phyloP scores from a whole-genome alignment of 2,113 vertebrate species.

The Pluvialis apricaria region DNA sequence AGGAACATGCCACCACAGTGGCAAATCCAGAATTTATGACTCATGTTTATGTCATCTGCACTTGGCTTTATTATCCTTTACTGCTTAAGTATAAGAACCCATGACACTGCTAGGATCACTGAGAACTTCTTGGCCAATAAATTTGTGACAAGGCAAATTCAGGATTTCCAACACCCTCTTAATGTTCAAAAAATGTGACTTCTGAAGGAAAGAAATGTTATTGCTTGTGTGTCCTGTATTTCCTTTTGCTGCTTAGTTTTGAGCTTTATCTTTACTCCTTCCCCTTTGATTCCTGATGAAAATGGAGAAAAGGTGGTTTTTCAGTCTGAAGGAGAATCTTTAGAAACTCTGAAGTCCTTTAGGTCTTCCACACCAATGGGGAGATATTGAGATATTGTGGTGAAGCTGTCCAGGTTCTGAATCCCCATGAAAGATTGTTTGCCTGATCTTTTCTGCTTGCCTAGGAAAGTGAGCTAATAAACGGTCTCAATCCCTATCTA shows the following conservation, averaged over 20 bases:
- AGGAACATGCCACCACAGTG: neutral
- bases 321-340: neutral
- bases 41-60: neutral
- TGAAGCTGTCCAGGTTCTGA: neutral
- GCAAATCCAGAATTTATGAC: neutral
- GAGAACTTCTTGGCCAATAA: neutral
- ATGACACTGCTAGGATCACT: neutral
- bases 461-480: neutral
- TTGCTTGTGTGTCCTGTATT: neutral
- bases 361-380: neutral
- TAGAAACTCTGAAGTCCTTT: neutral
- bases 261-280: neutral
- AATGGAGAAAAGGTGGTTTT: neutral
- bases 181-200: neutral
- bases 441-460: neutral
- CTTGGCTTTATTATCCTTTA: neutral
- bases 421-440: neutral
- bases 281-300: neutral
- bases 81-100: neutral
- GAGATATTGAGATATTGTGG: neutral
- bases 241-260: neutral
- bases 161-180: neutral
- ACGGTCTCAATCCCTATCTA: neutral
- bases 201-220: neutral
- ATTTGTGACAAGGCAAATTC: neutral